Conservation (phyloP, 1,140 invertebrate genomes). For the Conus betulinus region DNA sequence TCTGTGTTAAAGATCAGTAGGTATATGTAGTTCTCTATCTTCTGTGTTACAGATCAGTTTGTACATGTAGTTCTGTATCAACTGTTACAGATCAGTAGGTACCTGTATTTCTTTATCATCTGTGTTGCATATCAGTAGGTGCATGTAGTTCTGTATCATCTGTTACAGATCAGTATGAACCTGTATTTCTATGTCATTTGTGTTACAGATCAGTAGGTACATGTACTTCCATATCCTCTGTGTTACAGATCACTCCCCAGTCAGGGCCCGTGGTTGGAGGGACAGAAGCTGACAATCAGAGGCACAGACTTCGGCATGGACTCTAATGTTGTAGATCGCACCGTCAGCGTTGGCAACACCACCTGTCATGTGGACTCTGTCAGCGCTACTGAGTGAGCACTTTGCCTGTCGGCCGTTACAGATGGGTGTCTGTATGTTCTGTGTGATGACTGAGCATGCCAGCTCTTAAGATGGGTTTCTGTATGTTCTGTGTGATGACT, state of each 20-base stretch:
- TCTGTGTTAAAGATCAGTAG: too few species aligned
- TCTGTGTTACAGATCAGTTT: too few species aligned
- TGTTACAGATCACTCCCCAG: slow-evolving; percentile 66
- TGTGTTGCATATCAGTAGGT: neutral
- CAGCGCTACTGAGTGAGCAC: neutral
- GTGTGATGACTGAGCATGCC: too few species aligned
- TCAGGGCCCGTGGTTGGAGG: slow-evolving; percentile 71
- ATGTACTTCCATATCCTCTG: neutral
- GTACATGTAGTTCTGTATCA: too few species aligned
- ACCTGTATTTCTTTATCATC: neutral
- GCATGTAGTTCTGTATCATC: neutral
- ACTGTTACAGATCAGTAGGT: neutral
- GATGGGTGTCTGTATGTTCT: too few species aligned
- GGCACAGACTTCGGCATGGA: slow-evolving; percentile 72
- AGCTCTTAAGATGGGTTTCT: too few species aligned
- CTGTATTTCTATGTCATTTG: neutral
- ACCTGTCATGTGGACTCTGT: neutral
- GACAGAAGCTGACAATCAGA: slow-evolving; percentile 67
- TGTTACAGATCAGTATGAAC: neutral
- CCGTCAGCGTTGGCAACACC: neutral
- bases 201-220: too few species aligned
- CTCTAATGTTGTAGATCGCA: slow-evolving; percentile 3
- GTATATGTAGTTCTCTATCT: too few species aligned
- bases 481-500: too few species aligned
- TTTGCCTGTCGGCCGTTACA: too few species aligned